A percentile compares a stretch with the other conserved stretches of the same genome.
These are phyloP conservation scores for Cephus pulcher DNA, from an alignment of 2,888 invertebrate species.

Conservation along the genomic window DNA sequence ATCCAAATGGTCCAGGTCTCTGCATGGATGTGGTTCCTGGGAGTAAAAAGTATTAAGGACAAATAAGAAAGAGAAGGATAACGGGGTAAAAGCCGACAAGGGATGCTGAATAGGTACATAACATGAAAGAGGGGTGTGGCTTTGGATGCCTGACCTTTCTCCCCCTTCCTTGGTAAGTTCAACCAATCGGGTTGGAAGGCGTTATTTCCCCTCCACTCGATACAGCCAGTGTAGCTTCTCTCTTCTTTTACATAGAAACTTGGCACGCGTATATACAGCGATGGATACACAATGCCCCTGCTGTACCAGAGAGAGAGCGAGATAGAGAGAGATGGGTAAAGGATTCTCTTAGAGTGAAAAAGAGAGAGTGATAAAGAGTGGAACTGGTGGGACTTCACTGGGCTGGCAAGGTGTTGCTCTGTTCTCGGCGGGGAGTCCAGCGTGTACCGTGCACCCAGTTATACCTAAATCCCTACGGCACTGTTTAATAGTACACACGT, in stretches of 20 bases:
- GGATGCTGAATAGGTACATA: too few relatives aligned
- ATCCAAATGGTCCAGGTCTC: too few relatives aligned
- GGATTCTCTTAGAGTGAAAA: conserved; percentile 2
- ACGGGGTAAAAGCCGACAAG: background rate
- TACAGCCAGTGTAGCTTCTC: conserved; percentile 3
- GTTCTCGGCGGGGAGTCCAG: conserved; percentile 52
- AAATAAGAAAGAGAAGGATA: background rate
- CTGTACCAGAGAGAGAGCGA: conserved; percentile 36
- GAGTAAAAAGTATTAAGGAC: conserved; percentile 4
- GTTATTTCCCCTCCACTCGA: conserved; percentile 21
- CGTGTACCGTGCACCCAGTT: conserved; percentile 52
- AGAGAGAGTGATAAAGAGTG: conserved; percentile 1
- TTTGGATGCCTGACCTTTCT: background rate
- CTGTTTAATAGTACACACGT: conserved; percentile 49
- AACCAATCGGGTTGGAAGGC: conserved; percentile 7
- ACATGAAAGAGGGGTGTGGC: background rate
- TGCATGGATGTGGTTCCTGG: too few relatives aligned
- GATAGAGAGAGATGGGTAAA: conserved; percentile 13
- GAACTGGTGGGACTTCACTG: conserved; percentile 14
- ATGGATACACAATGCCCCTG: conserved; percentile 27
- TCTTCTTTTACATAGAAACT: background rate
- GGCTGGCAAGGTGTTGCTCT: conserved; percentile 42
- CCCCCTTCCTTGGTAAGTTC: background rate
- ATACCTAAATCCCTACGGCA: conserved; percentile 49
- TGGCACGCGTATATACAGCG: conserved; percentile 4